Evolutionary conservation across 2,888 invertebrate genomes (phyloP).

Genomic region (Lithophane socia): DNA sequence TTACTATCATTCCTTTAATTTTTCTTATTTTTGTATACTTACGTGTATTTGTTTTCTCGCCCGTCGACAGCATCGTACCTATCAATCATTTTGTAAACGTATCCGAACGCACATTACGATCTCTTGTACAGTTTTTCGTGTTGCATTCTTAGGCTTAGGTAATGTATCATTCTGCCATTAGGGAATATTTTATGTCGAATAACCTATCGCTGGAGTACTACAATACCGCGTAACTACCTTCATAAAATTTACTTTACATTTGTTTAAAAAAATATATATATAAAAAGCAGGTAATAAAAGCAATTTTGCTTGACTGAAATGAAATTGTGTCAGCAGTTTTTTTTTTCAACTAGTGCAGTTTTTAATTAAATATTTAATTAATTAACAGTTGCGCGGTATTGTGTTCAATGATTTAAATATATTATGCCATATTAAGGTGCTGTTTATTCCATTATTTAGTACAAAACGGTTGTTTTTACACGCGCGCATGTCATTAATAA

Average conservation of each 20-base stretch:
- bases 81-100: constrained; percentile 61
- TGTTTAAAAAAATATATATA: not conserved
- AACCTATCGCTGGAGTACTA: constrained; percentile 54
- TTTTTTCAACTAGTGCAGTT: constrained; percentile 15
- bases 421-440: constrained; percentile 82
- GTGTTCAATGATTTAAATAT: constrained; percentile 51
- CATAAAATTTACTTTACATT: constrained; percentile 1
- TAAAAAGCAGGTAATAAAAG: constrained; percentile 18
- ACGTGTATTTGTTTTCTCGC: constrained; percentile 53
- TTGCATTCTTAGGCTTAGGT: constrained; percentile 70
- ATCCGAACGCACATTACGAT: constrained; percentile 80
- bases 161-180: constrained; percentile 68
- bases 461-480: constrained; percentile 73
- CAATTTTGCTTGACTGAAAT: constrained; percentile 17
- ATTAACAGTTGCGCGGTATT: constrained; percentile 61
- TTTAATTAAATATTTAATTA: not conserved
- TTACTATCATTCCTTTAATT: constrained; percentile 69
- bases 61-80: constrained; percentile 40
- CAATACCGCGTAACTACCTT: constrained; percentile 51
- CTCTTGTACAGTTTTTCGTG: constrained; percentile 74
- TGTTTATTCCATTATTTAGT: constrained; percentile 82
- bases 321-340: not conserved
- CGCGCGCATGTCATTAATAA: constrained; percentile 69
- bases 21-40: constrained; percentile 44
- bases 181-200: constrained; percentile 59